Evolutionary conservation across 1,140 invertebrate genomes (phyloP).

Genomic region (Euura lappo): DNA sequence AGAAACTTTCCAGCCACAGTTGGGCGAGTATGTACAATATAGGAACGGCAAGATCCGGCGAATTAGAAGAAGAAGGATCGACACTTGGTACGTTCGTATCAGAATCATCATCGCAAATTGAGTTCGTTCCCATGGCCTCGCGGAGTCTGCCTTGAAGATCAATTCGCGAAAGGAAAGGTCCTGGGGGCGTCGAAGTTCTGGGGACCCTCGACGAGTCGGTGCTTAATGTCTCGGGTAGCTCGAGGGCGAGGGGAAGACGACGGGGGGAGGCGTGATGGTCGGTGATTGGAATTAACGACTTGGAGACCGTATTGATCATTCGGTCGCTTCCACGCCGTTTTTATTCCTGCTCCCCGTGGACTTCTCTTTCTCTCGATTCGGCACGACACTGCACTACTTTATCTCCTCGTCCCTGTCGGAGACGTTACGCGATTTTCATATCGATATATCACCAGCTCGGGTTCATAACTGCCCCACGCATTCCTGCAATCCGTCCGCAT

Average conservation of each 20-base stretch:
- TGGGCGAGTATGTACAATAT: no score
- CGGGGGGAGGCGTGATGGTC: constrained; percentile 39
- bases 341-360: constrained; percentile 17
- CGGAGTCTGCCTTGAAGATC: not conserved
- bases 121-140: no score
- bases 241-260: constrained; percentile 23
- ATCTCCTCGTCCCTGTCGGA: no score
- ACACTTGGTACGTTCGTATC: no score
- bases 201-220: not conserved
- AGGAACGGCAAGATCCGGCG: no score
- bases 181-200: not conserved
- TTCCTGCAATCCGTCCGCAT: no score
- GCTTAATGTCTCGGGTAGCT: constrained; percentile 15
- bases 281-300: constrained; percentile 56
- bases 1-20: no score
- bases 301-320: constrained; percentile 55
- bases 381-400: not conserved
- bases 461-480: no score
- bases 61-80: no score
- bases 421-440: no score
- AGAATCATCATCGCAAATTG: no score
- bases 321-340: constrained; percentile 24
- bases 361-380: not conserved
- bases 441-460: no score
- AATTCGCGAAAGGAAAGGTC: not conserved